Base-by-base conservation (phyloP, 2,113 vertebrate species). In the Dissostichus mawsoni region DNA sequence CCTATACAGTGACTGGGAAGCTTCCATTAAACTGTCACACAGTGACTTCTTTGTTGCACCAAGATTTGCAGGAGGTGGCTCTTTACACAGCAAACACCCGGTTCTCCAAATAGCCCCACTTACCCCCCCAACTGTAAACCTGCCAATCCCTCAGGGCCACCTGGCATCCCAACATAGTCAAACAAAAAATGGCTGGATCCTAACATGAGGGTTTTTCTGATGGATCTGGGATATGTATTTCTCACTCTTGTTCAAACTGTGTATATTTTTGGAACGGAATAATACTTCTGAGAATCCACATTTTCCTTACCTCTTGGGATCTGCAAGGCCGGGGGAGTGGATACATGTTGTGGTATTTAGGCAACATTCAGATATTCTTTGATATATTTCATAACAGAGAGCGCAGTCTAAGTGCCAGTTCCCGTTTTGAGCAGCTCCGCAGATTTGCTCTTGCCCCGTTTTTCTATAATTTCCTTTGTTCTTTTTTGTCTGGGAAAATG, bases 21-120 rank as follows among this genome's bases (percentile, higher is more conserved):
- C 84, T 77, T 92, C 86, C 74, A 81, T 84, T 77, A 20, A 87
- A 89, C 85, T 90, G 90, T 91, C 92, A 83, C 89, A 94, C 90
- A 93, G 81, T 69, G 48, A 87, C 79, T 89, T 83, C 87, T 94
- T 94, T 95, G 94, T 95, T 90, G 81, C 67, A 70, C 58, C 56
- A 66, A 78, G 83, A 83, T 70, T 82, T 83, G 75, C 53, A 84
- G 89, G 87, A 89, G 81, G 84, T 83, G 83, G 41, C 76, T 85
- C 73, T 90, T 88, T 80, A 56, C 88, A 74, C 58, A 81, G 69
- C 77, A 90, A 89, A 86, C 88, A 88, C 82, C 57, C 68, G 44
- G 0, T 33, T 81, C 53, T 79, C 58, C 82, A 80, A 71, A 57
- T 66, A 81, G 45, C 50, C 59, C 52, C 36, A 12, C 47, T 25